Evolutionary conservation across 2,888 invertebrate genomes (phyloP).

Genomic region (Aspidiotus destructor): DNA sequence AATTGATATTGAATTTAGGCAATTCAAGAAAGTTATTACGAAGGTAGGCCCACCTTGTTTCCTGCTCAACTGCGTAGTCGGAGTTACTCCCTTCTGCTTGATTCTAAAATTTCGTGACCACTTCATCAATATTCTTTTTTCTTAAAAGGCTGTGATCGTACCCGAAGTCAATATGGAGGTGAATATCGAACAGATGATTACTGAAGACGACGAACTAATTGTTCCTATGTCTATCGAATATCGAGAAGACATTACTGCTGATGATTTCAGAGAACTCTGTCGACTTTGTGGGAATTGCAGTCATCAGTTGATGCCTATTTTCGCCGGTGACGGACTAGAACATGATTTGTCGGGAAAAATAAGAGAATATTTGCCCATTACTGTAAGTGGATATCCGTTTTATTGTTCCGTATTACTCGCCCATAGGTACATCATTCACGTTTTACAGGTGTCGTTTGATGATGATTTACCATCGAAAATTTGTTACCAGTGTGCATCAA

Average conservation of each 20-base stretch:
- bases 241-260: neutral
- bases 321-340: constrained; percentile 16
- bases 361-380: constrained; percentile 14
- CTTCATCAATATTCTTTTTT: too few relatives aligned
- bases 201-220: neutral
- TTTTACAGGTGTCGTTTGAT: constrained; percentile 1
- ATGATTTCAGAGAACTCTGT: constrained; percentile 7
- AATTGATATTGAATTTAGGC: too few relatives aligned
- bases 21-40: too few relatives aligned
- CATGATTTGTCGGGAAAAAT: constrained; percentile 19
- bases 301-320: constrained; percentile 21
- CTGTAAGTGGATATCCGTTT: too few relatives aligned
- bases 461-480: constrained; percentile 17
- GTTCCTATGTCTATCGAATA: constrained; percentile 1
- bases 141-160: too few relatives aligned
- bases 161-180: neutral
- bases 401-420: too few relatives aligned
- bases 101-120: too few relatives aligned
- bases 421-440: too few relatives aligned
- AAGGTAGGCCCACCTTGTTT: too few relatives aligned
- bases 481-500: constrained; percentile 10
- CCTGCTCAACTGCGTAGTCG: too few relatives aligned
- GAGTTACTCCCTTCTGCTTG: too few relatives aligned
- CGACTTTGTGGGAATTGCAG: constrained; percentile 21
- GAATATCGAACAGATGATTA: neutral